phyloP scores from a whole-genome alignment of 1,140 invertebrate species.

The Leptinotarsa lineolata region DNA sequence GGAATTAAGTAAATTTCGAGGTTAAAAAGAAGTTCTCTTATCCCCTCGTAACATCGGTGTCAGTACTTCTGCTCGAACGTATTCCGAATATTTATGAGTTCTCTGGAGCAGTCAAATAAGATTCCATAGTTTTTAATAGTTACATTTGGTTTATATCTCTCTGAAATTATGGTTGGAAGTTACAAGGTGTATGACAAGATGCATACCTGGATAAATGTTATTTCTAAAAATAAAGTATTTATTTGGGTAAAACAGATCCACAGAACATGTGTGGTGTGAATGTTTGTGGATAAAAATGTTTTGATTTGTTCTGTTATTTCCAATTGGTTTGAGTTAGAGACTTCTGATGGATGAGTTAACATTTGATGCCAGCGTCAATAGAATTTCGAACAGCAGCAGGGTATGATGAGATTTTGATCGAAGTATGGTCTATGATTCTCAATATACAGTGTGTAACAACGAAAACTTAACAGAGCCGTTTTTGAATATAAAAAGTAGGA shows the following conservation, averaged over 20 bases:
- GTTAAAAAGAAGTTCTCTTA: too few species aligned
- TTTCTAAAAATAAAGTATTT: conserved; percentile 19
- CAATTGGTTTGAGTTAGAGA: not conserved
- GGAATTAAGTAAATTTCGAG: too few species aligned
- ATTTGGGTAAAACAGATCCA: conserved; percentile 5
- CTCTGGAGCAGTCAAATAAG: conserved; percentile 25
- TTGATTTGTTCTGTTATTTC: not conserved
- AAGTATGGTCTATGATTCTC: too few species aligned
- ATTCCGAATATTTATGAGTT: conserved; percentile 42
- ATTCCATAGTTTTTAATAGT: conserved; percentile 36
- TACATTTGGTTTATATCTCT: conserved; percentile 29
- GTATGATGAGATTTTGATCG: too few species aligned
- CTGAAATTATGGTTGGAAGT: not conserved
- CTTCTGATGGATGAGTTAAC: too few species aligned
- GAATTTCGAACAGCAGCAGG: too few species aligned
- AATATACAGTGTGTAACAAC: too few species aligned
- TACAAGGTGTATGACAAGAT: conserved; percentile 24
- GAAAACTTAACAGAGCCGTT: too few species aligned
- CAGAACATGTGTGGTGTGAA: not conserved
- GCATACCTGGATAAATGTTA: conserved; percentile 2
- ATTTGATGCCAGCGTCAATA: too few species aligned
- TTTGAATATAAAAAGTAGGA: too few species aligned
- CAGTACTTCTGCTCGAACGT: conserved; percentile 28
- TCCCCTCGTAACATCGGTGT: too few species aligned
- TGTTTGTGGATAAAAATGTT: not conserved